Evolutionary conservation across 2,888 invertebrate genomes (phyloP), one percentile per base, ranked within the genome.

Genomic region (Thera britannica): DNA sequence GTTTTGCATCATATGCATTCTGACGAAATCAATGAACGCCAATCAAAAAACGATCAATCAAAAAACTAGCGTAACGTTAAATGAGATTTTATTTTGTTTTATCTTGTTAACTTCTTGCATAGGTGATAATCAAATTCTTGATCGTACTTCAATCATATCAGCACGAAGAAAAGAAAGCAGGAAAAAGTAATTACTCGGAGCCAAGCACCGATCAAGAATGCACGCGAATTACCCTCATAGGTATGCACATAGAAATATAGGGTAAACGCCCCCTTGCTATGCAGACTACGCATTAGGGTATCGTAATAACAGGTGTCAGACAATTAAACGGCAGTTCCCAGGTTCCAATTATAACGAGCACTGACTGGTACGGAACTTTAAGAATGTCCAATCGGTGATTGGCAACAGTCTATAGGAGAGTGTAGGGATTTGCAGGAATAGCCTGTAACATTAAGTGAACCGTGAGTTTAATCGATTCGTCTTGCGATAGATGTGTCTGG

Each of bases 311-410:
- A 88, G 75, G 77, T 77, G 77, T 77, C 80, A 75, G 73, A 79
- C 83, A 86, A 90, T 89, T 89, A 89, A 80, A 76, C 71, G 71
- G 73, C 75, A 73, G 78, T 89, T 89, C 89, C 80, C 89, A 87
- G 83, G 80, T 80, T 80, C 77, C 83, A 85, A 89, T 90, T 89
- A 90, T 83, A 80, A 80, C 75, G 80, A 75, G 83, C 86, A 87
- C 79, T 81, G 84, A 79, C 75, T 79, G 76, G 78, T 84, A 86
- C 84, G 23, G 23, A 23, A 23, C 81, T 65, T 51, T 46, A 70
- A 46, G 69, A 72, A 71, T 70, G 67, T 66, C 62, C 56, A 61
- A 70, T 68, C 48, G 62, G 48, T 66, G 56, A 65, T 67, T 71
- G 63, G 61, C 56, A 60, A 63, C 51, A 60, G 62, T 62, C 49